Percentiles rank a stretch among this genome's conserved stretches.
phyloP scores from a whole-genome alignment of 2,113 vertebrate species.

The Podocnemis expansa region DNA sequence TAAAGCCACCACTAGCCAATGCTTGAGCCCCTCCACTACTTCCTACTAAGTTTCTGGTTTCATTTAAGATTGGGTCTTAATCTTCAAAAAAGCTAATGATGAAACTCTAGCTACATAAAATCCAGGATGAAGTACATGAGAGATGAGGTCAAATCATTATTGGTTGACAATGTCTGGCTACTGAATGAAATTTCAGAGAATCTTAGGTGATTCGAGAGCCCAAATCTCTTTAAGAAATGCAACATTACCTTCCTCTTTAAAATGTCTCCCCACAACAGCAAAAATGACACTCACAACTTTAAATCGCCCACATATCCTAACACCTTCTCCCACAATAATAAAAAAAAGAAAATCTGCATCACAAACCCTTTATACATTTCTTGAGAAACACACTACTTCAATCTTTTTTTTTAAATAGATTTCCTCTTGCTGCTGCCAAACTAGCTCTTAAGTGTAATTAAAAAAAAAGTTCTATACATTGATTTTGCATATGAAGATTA shows the following conservation, averaged over 20 bases:
- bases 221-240: not conserved
- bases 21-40: not conserved
- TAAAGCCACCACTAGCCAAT: not conserved
- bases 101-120: not conserved
- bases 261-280: not conserved
- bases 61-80: not conserved
- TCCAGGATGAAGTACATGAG: not conserved
- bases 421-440: not conserved
- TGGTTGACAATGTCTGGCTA: not conserved
- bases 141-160: not conserved
- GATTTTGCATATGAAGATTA: not conserved
- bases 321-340: not conserved
- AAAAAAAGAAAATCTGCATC: not conserved
- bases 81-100: not conserved
- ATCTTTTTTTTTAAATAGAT: not conserved
- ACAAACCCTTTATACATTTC: not conserved
- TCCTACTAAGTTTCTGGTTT: not conserved
- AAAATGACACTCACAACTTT: not conserved
- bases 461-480: not conserved
- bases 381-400: not conserved
- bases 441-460: not conserved
- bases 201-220: not conserved
- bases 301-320: not conserved
- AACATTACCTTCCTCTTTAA: not conserved
- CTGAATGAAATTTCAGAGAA: not conserved